Conservation (phyloP, 2,797 vertebrate genomes). For the Orientallactaga sibirica region DNA sequence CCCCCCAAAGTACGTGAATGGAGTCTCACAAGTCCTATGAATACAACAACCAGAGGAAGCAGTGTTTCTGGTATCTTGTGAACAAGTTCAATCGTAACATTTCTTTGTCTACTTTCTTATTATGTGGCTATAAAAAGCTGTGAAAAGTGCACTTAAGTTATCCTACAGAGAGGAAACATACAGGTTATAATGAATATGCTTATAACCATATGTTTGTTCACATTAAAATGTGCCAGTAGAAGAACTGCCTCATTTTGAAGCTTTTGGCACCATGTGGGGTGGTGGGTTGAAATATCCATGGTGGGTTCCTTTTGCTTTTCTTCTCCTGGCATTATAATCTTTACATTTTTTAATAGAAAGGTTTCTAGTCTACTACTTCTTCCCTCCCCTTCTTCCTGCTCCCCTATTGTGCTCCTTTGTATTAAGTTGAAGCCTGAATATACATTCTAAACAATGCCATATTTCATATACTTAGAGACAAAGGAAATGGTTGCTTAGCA, state of each 20-base stretch:
- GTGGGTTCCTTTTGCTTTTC: background rate
- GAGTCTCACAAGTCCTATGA: background rate
- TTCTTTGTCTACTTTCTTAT: slow-evolving; percentile 72
- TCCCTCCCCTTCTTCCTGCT: slow-evolving; percentile 12
- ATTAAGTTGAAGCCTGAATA: slow-evolving; percentile 68
- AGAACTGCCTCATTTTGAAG: slow-evolving; percentile 71
- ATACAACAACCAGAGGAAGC: slow-evolving; percentile 35
- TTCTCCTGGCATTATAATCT: slow-evolving; percentile 46
- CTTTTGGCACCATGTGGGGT: slow-evolving; percentile 62
- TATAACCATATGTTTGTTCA: slow-evolving; percentile 77
- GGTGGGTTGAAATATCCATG: slow-evolving; percentile 70
- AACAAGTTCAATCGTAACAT: slow-evolving; percentile 25
- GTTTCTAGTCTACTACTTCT: slow-evolving; percentile 61
- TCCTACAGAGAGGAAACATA: slow-evolving; percentile 69
- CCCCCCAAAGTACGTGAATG: background rate
- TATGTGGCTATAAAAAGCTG: slow-evolving; percentile 71
- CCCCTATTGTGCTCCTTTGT: slow-evolving; percentile 71
- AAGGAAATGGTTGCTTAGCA: slow-evolving; percentile 83
- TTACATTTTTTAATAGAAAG: slow-evolving; percentile 62
- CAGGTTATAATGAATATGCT: slow-evolving; percentile 73
- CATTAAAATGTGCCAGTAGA: slow-evolving; percentile 54
- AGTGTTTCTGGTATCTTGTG: background rate
- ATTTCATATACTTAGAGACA: slow-evolving; percentile 73
- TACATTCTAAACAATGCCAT: slow-evolving; percentile 76
- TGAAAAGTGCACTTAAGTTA: slow-evolving; percentile 61